These are phyloP conservation scores for Eidolon dupreanum DNA, from an alignment of 2,797 vertebrate species.

Conservation along the genomic window DNA sequence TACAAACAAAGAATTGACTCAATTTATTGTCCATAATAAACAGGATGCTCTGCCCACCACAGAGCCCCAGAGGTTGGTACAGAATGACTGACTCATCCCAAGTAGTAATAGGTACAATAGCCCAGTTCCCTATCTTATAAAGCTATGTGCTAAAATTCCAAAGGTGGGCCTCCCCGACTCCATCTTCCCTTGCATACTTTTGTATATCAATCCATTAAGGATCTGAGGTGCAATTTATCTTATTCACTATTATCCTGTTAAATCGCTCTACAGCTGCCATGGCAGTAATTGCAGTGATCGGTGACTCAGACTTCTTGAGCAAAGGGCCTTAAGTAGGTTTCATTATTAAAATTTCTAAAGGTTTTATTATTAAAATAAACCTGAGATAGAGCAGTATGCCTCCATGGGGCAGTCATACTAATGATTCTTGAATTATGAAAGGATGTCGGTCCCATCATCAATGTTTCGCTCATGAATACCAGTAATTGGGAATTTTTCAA, in stretches of 20 bases:
- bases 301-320: constrained; percentile 76
- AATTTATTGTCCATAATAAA: constrained; percentile 66
- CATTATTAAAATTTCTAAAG: constrained; percentile 77
- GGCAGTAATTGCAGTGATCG: constrained; percentile 77
- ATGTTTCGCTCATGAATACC: constrained; percentile 55
- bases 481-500: constrained; percentile 71
- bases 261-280: constrained; percentile 75
- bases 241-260: constrained; percentile 76
- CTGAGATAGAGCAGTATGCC: constrained; percentile 34
- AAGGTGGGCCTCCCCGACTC: neutral
- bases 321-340: constrained; percentile 73
- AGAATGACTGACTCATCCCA: constrained; percentile 65
- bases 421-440: constrained; percentile 65
- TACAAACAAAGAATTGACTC: constrained; percentile 65
- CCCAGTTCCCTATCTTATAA: constrained; percentile 46
- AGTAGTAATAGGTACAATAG: neutral
- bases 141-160: constrained; percentile 16
- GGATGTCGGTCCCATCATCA: neutral
- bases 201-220: constrained; percentile 66
- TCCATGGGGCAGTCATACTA: constrained; percentile 56
- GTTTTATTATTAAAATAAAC: constrained; percentile 80
- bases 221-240: constrained; percentile 73
- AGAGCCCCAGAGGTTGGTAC: constrained; percentile 20
- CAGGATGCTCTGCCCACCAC: constrained; percentile 33
- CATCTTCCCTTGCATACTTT: constrained; percentile 41